phyloP scores from a whole-genome alignment of 2,113 vertebrate species.

The Hippopotamus amphibius region DNA sequence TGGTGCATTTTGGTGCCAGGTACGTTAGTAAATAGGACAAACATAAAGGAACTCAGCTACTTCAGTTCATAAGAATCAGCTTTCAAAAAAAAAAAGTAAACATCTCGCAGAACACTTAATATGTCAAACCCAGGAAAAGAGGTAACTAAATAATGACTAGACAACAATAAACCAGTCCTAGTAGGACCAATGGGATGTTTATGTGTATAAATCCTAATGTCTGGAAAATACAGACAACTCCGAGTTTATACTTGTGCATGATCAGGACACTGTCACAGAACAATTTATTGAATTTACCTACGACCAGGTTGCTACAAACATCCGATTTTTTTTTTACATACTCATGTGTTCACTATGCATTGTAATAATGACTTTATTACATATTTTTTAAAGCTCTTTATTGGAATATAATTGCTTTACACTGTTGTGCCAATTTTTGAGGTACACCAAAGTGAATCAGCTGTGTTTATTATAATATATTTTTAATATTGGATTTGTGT shows the following conservation, averaged over 20 bases:
- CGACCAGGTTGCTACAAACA: not conserved
- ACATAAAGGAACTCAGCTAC: conserved; percentile 36
- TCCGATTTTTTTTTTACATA: not conserved
- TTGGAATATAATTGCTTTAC: too few species aligned
- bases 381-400: too few species aligned
- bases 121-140: conserved; percentile 55
- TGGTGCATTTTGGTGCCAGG: conserved; percentile 7
- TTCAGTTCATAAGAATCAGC: conserved; percentile 61
- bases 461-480: too few species aligned
- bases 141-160: not conserved
- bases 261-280: not conserved
- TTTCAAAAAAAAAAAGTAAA: conserved; percentile 69
- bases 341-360: not conserved
- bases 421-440: too few species aligned
- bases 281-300: not conserved
- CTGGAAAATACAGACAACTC: not conserved
- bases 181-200: not conserved
- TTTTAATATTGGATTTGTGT: too few species aligned
- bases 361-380: not conserved
- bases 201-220: not conserved
- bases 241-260: not conserved
- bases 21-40: conserved; percentile 52
- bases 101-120: conserved; percentile 31
- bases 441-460: too few species aligned
- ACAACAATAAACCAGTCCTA: not conserved